phyloP scores from a whole-genome alignment of 2,113 vertebrate genomes.

The Hippocampus mohnikei region DNA sequence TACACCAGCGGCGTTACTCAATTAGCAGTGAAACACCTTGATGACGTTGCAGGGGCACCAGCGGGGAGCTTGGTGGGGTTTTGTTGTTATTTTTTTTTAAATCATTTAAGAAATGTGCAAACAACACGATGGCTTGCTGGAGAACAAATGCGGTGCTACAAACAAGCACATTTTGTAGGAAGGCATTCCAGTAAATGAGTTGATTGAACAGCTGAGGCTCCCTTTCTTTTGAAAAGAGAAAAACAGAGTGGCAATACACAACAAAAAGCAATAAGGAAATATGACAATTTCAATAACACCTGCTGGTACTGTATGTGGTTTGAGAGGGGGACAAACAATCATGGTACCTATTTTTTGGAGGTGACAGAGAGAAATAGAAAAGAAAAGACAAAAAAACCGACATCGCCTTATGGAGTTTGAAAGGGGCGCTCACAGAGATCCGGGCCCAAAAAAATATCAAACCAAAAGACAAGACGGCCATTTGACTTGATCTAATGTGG shows the following conservation, averaged over 20 bases:
- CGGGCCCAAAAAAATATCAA: too few species aligned
- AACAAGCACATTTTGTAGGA: slow-evolving; percentile 4
- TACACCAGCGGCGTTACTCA: slow-evolving; percentile 56
- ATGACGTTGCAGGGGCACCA: slow-evolving; percentile 1
- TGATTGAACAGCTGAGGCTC: background rate
- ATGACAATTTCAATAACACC: slow-evolving; percentile 28
- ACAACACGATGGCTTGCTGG: slow-evolving; percentile 25
- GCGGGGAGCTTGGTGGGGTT: background rate
- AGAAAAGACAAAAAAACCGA: too few species aligned
- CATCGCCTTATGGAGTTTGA: too few species aligned
- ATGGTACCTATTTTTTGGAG: too few species aligned
- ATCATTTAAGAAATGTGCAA: slow-evolving; percentile 20
- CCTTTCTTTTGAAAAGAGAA: background rate
- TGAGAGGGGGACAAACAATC: too few species aligned
- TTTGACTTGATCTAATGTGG: background rate
- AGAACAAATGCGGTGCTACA: slow-evolving; percentile 29
- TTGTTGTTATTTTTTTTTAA: background rate
- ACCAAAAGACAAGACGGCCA: too few species aligned
- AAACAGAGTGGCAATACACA: background rate
- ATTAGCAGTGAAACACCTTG: slow-evolving; percentile 38
- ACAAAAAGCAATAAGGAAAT: slow-evolving; percentile 7
- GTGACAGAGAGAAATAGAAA: background rate
- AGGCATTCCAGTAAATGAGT: slow-evolving; percentile 11
- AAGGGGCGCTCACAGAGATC: too few species aligned
- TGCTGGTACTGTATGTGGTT: background rate